phyloP scores from a whole-genome alignment of 92 coral and sea anemone genomes.

The Porites cylindrica region DNA sequence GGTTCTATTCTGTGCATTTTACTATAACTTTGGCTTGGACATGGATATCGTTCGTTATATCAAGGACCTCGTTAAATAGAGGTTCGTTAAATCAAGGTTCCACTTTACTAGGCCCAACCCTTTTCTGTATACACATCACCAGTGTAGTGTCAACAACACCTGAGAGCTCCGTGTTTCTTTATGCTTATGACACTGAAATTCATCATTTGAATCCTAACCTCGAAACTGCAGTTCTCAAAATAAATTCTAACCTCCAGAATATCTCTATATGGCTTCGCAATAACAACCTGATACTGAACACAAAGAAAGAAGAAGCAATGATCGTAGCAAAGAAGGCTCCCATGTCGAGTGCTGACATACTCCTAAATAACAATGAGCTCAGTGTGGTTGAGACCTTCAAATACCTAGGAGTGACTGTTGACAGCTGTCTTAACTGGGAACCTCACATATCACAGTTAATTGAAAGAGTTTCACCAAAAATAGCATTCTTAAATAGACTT shows the following conservation, averaged over 20 bases:
- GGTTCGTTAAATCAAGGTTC: slow-evolving; percentile 40
- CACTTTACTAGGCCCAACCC: slow-evolving; percentile 11
- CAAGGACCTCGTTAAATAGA: slow-evolving; percentile 15
- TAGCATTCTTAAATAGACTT: no score
- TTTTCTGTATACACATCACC: neutral
- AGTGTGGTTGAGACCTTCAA: no score
- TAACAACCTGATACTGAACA: neutral
- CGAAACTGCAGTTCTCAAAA: neutral
- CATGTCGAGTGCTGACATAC: no score
- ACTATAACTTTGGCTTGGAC: slow-evolving; percentile 22
- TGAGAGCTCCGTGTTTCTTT: neutral
- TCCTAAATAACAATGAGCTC: no score
- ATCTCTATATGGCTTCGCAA: neutral
- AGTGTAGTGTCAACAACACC: neutral
- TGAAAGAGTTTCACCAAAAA: no score
- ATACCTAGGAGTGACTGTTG: no score
- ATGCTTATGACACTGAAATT: neutral
- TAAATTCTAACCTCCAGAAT: neutral
- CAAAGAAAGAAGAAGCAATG: neutral
- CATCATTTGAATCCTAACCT: neutral
- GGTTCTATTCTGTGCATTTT: slow-evolving; percentile 22
- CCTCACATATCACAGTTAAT: no score
- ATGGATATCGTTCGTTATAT: slow-evolving; percentile 35
- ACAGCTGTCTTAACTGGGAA: no score
- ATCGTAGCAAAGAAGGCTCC: no score